Evolutionary conservation across 2,888 invertebrate species (phyloP), one percentile per base, ranked within the genome.

Genomic region (Leptogaster cylindrica): DNA sequence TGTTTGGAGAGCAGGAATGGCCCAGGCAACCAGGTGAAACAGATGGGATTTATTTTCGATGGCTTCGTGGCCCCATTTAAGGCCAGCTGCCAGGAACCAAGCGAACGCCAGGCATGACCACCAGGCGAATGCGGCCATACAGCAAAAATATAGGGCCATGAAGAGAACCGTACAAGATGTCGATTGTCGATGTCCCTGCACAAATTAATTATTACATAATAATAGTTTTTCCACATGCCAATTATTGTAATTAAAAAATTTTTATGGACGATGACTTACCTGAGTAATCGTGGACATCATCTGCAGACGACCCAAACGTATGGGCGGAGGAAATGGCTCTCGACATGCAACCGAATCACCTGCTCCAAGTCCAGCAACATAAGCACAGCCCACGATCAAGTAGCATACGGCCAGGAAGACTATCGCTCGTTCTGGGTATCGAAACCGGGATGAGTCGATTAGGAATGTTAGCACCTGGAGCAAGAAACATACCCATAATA

Each of bases 21-120:
- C 95, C 97, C 97, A 97, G n/a, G 97, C 97, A 66, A 93, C 93
- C 75, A 97, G 85, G 86, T 97, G 97, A 81, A 97, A 97, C 81
- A 96, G 95, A 82, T 96, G 95, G 8, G 96, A 95, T 82, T 97
- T 94, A 64, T 95, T 93, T 83, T 96, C 96, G 77, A 97, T 97
- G 33, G 97, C 97, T 84, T 97, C 97, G 81, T 96, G 95, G 46
- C 96, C 96, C 97, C 97, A 97, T 83, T 97, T 97, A 68, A 97
- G 86, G 28, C 96, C 96, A 69, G 97, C 96, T 41, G 96, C 95
- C 76, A 97, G 83, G 82, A 96, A 97, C 97, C 97, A 97, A 65
- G 97, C 96, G 71, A 97, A 85, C 14, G 97, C 95, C 76, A 97
- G 83, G 74, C 97, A 89, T 63, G 97, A 95, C 97, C 97, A 97